These are phyloP conservation scores for Drosophila kuntzei DNA, from an alignment of 2,888 invertebrate species.

Conservation along the genomic window DNA sequence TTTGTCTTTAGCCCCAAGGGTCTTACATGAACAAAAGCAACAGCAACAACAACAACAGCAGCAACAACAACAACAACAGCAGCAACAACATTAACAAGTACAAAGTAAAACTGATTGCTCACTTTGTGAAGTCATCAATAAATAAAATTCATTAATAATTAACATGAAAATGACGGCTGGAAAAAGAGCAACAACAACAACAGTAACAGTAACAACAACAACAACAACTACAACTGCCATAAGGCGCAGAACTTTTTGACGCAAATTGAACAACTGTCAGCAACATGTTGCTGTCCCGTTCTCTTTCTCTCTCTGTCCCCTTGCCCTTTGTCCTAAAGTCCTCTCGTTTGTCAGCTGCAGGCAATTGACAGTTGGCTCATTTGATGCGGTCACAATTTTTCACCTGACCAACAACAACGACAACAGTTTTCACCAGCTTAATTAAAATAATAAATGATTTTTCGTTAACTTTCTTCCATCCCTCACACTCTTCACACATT, in stretches of 20 bases:
- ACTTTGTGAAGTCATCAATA: conserved; percentile 65
- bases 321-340: background rate
- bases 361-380: conserved; percentile 64
- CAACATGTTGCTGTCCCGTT: conserved; percentile 64
- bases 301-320: conserved; percentile 3
- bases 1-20: conserved; percentile 33
- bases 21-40: conserved; percentile 5
- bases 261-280: conserved; percentile 72
- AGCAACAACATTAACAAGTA: conserved; percentile 13
- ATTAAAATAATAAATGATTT: conserved; percentile 75
- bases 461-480: conserved; percentile 27
- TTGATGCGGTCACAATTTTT: conserved; percentile 62
- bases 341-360: conserved; percentile 23
- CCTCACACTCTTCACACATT: background rate
- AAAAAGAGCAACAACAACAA: conserved; percentile 39
- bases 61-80: conserved; percentile 2
- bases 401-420: conserved; percentile 55
- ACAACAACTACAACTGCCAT: conserved; percentile 34
- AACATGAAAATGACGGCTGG: conserved; percentile 65
- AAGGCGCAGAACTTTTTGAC: conserved; percentile 46
- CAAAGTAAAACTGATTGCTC: conserved; percentile 47
- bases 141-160: conserved; percentile 70
- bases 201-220: too few relatives aligned
- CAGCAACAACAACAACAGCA: conserved; percentile 6
- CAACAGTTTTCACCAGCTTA: conserved; percentile 50